Base-by-base conservation (phyloP, 1,140 invertebrate genomes). In the Drosophila ficusphila region DNA sequence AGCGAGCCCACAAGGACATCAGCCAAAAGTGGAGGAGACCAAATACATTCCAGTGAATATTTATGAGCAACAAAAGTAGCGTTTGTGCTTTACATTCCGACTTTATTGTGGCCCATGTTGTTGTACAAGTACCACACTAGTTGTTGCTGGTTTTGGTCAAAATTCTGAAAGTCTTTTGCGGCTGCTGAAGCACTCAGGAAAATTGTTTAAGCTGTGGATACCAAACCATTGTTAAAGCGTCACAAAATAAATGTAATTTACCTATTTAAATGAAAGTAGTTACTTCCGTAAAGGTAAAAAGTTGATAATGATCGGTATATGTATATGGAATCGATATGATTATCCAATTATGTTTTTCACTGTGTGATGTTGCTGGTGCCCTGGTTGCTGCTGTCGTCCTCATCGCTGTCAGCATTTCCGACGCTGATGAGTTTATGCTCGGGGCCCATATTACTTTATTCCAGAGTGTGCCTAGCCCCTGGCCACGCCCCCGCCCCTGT, bases 31-130 rank as follows among this genome's bases (percentile, higher is more conserved):
- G 34, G 19, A 47, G 16, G 36, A 65, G 19, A 64, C 36, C 61
- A 36, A 41, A 88, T 82, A 86, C 75, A 88, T 77, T 78, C 74
- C 73, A 82, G 82, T 82, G 82, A 86, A 86, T 86, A 86, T 86
- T 88, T 86, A 86, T 86, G 82, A 88, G 82, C 64, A 57, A 62
- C 82, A 77, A 86, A 86, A 88, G 82, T 88, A 86, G 82, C 77
- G 75, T 82, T 86, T 86, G 73, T 76, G 68, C 77, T 74, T 85
- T 81, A 79, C 81, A 81, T 86, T 85, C 65, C 53, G 54, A 57
- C 68, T 73, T 60, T 39, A 76, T 76, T 68, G 68, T 62, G 51
- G 46, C n/a, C 60, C 49, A 41, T 31, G 51, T 48, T 12, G 39
- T 38, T 77, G 29, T 56, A 49, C 38, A 11, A 42, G 39, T 23